A percentile compares a stretch with the other conserved stretches of the same genome.
Evolutionary conservation across 2,113 vertebrate genomes (phyloP).

Genomic region (Amphiprion percula): DNA sequence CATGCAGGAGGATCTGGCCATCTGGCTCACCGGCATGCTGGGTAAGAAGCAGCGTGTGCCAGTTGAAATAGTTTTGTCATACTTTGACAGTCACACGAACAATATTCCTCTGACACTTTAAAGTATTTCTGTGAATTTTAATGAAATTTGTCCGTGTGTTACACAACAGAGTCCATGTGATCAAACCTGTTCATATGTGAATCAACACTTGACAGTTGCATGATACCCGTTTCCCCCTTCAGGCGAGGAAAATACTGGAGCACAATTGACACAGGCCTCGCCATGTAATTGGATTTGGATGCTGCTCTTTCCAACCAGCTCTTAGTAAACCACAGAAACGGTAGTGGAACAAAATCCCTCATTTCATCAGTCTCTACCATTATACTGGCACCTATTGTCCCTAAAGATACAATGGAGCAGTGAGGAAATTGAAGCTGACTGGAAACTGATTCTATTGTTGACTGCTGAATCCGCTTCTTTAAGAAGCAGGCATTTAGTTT

Average conservation of each 20-base stretch:
- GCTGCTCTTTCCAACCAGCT: slow-evolving; percentile 30
- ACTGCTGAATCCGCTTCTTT: slow-evolving; percentile 19
- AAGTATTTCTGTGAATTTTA: too few relatives aligned
- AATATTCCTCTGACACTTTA: too few relatives aligned
- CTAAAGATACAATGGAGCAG: slow-evolving; percentile 35
- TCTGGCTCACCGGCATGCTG: slow-evolving; percentile 93
- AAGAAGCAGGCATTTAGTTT: slow-evolving; percentile 1
- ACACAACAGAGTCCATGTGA: neutral
- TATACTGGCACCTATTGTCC: slow-evolving; percentile 61
- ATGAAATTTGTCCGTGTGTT: neutral
- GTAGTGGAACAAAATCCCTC: slow-evolving; percentile 50
- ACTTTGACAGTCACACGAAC: neutral
- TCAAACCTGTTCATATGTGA: neutral
- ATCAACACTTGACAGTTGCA: slow-evolving; percentile 3
- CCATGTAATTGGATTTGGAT: slow-evolving; percentile 67
- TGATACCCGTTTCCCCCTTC: slow-evolving; percentile 2
- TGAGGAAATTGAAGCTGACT: slow-evolving; percentile 60
- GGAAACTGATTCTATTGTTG: slow-evolving; percentile 58
- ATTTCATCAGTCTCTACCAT: slow-evolving; percentile 31
- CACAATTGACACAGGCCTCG: slow-evolving; percentile 36
- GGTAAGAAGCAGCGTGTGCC: slow-evolving; percentile 78
- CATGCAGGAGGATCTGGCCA: slow-evolving; percentile 96
- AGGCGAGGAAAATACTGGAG: slow-evolving; percentile 45
- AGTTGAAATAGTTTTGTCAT: neutral
- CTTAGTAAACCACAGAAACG: slow-evolving; percentile 28